phyloP scores from a whole-genome alignment of 2,113 vertebrate species.

The Oreotrochilus melanogaster region DNA sequence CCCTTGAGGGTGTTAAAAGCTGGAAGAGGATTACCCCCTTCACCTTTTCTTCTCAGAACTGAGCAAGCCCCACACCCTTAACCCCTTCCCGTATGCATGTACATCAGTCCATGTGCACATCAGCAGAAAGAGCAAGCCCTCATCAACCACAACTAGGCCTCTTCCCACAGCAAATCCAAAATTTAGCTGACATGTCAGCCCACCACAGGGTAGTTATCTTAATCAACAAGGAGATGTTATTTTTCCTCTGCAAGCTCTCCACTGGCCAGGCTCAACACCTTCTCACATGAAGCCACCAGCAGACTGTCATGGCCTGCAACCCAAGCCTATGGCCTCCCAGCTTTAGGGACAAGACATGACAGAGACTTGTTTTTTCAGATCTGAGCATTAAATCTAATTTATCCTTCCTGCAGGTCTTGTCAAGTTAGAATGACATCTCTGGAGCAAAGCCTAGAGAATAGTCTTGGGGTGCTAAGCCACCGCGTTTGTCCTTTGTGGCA shows the following conservation, averaged over 20 bases:
- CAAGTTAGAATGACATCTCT: background rate
- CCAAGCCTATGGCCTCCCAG: background rate
- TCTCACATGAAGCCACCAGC: background rate
- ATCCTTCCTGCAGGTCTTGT: background rate
- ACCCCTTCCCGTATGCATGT: background rate
- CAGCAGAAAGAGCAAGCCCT: background rate
- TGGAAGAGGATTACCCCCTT: background rate
- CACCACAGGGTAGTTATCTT: background rate
- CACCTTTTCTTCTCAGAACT: background rate
- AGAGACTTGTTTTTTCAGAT: background rate
- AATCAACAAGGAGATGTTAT: background rate
- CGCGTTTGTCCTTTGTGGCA: background rate
- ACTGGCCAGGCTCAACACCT: background rate
- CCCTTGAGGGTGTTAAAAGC: background rate
- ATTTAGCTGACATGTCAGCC: background rate
- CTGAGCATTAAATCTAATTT: background rate
- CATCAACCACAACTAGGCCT: background rate
- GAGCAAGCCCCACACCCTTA: background rate
- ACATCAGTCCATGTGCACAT: background rate
- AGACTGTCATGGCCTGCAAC: background rate
- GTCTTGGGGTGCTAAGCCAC: background rate
- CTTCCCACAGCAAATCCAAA: background rate
- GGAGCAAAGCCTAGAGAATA: background rate
- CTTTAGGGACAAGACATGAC: background rate
- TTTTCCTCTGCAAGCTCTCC: background rate